A percentile compares a stretch with the other conserved stretches of the same genome.
Conservation (phyloP, 1,140 invertebrate genomes). For the Caenorhabditis remanei region DNA sequence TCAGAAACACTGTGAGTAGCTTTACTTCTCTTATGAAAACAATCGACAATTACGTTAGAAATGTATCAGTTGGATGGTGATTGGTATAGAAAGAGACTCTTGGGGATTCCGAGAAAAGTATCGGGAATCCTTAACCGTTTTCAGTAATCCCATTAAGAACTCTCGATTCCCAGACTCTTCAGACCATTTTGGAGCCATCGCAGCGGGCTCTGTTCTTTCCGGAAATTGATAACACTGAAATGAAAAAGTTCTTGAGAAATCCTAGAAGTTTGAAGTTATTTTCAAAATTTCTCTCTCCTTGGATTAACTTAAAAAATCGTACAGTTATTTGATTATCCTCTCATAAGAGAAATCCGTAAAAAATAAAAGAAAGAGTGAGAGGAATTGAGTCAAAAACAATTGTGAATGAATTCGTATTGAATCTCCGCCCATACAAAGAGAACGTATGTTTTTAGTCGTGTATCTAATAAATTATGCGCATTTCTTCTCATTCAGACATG, state of each 20-base stretch:
- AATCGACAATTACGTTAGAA: not conserved
- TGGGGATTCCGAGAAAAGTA: too few relatives aligned
- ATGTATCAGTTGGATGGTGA: not conserved
- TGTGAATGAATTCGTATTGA: not conserved
- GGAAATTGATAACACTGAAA: too few relatives aligned
- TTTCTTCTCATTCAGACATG: not conserved
- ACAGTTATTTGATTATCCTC: slow-evolving; percentile 24
- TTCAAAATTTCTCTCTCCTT: too few relatives aligned
- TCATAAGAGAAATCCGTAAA: not conserved
- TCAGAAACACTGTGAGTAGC: not conserved
- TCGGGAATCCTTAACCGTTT: too few relatives aligned
- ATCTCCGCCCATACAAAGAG: slow-evolving; percentile 32
- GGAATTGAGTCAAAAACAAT: slow-evolving; percentile 41
- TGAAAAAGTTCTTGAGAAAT: too few relatives aligned
- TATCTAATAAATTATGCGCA: slow-evolving; percentile 50
- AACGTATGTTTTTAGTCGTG: slow-evolving; percentile 1
- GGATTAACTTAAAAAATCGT: not conserved
- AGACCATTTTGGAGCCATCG: too few relatives aligned
- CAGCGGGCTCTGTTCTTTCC: too few relatives aligned
- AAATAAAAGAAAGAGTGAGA: not conserved
- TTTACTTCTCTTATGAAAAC: not conserved
- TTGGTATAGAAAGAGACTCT: too few relatives aligned
- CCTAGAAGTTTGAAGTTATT: too few relatives aligned
- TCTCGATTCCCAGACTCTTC: too few relatives aligned
- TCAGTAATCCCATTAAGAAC: too few relatives aligned